Evolutionary conservation across 2,113 vertebrate species (phyloP).

Genomic region (Brachirus orientalis): DNA sequence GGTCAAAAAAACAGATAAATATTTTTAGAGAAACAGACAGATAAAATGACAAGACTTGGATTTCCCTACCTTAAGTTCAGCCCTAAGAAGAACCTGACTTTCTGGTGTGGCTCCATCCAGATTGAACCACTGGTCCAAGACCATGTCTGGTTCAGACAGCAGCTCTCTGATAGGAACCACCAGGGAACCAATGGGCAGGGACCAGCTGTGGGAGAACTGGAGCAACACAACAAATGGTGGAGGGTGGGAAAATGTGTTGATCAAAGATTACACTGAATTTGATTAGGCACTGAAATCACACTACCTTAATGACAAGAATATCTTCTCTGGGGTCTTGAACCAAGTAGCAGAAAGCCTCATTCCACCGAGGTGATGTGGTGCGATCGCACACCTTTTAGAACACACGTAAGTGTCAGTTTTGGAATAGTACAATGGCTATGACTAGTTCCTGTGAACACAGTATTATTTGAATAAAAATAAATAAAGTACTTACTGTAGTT

Average conservation of each 20-base stretch:
- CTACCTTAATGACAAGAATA: conserved; percentile 87
- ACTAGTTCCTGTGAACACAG: neutral
- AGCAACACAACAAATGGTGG: conserved; percentile 7
- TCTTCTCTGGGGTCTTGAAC: conserved; percentile 85
- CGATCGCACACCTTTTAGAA: conserved; percentile 83
- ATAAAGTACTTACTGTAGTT: conserved; percentile 84
- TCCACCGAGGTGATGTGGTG: conserved; percentile 84
- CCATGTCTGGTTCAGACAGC: conserved; percentile 81
- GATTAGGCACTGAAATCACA: neutral
- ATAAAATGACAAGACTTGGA: neutral
- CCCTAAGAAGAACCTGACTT: conserved; percentile 87
- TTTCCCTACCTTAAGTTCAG: conserved; percentile 85
- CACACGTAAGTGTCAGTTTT: conserved; percentile 1
- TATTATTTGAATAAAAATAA: neutral
- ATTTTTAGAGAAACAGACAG: neutral
- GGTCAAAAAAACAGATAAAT: neutral
- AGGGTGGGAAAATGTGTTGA: neutral
- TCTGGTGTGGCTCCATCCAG: conserved; percentile 81
- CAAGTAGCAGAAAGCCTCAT: conserved; percentile 87
- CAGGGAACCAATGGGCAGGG: conserved; percentile 81
- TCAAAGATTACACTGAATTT: neutral
- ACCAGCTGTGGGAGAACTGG: conserved; percentile 82
- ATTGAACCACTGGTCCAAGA: conserved; percentile 87
- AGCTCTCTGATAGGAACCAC: conserved; percentile 86
- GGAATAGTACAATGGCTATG: neutral